Conservation (phyloP, 53 echinoderm and acorn worm species). For the Stichopus horrens region DNA sequence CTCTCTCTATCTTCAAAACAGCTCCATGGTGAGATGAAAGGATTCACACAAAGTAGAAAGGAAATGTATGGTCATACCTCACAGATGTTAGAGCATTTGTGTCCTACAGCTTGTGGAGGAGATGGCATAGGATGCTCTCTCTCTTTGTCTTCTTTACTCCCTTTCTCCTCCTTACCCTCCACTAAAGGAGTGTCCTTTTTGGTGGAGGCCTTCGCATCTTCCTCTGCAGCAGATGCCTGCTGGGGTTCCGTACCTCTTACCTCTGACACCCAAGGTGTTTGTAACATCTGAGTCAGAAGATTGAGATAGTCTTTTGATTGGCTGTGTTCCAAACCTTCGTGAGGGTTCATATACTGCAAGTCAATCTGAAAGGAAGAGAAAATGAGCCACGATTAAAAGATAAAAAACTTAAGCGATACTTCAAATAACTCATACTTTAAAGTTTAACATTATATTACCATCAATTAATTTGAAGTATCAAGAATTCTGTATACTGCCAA, state of each 20-base stretch:
- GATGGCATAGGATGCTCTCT: neutral
- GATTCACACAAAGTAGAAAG: too few relatives aligned
- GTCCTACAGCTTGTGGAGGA: constrained; percentile 20
- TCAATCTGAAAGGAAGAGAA: constrained; percentile 65
- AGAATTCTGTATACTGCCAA: too few relatives aligned
- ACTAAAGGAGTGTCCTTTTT: neutral
- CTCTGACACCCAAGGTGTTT: constrained; percentile 74
- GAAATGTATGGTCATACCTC: constrained; percentile 8
- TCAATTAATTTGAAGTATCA: too few relatives aligned
- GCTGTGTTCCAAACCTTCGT: constrained; percentile 83
- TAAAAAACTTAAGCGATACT: neutral
- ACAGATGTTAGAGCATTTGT: constrained; percentile 60
- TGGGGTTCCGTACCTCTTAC: neutral
- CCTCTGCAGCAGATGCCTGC: neutral
- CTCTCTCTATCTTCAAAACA: too few relatives aligned
- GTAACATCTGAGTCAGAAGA: constrained; percentile 80
- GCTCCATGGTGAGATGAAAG: too few relatives aligned
- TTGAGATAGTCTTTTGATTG: constrained; percentile 88
- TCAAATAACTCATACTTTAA: neutral
- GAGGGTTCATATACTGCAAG: constrained; percentile 70
- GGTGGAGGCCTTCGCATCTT: neutral
- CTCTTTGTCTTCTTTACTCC: constrained; percentile 5
- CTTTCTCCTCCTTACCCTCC: constrained; percentile 20
- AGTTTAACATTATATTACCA: neutral
- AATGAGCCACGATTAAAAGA: neutral